phyloP scores from a whole-genome alignment of 2,888 invertebrate species.

The Synergus laeviventris region DNA sequence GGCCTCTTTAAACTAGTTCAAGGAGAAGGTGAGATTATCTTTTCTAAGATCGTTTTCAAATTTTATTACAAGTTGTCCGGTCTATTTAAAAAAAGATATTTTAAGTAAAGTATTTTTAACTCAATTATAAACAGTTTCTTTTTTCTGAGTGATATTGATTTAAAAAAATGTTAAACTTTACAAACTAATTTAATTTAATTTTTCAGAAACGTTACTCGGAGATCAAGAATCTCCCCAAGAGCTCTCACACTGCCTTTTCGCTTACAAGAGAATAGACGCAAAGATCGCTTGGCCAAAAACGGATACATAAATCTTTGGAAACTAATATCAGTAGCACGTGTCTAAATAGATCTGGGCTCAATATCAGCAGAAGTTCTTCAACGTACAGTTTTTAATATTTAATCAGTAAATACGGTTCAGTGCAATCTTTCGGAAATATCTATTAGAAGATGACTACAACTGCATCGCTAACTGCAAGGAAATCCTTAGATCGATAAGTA shows the following conservation, averaged over 20 bases:
- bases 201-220: constrained; percentile 90
- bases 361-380: constrained; percentile 24
- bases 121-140: constrained; percentile 13
- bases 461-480: constrained; percentile 19
- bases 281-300: constrained; percentile 96
- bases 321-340: constrained; percentile 5
- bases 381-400: constrained; percentile 26
- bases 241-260: constrained; percentile 93
- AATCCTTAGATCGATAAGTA: constrained; percentile 18
- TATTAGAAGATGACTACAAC: not conserved
- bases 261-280: constrained; percentile 96
- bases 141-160: not conserved
- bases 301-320: constrained; percentile 64
- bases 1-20: constrained; percentile 93
- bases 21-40: constrained; percentile 84
- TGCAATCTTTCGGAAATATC: constrained; percentile 30
- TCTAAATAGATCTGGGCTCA: constrained; percentile 6
- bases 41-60: constrained; percentile 8
- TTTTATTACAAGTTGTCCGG: not conserved
- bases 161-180: not conserved
- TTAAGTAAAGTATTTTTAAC: not conserved
- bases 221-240: constrained; percentile 95
- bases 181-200: constrained; percentile 4
- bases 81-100: constrained; percentile 11
- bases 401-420: constrained; percentile 5